These are phyloP conservation scores for Astreopora myriophthalma DNA, from an alignment of 64 coral and sea anemone genomes.

Conservation along the genomic window DNA sequence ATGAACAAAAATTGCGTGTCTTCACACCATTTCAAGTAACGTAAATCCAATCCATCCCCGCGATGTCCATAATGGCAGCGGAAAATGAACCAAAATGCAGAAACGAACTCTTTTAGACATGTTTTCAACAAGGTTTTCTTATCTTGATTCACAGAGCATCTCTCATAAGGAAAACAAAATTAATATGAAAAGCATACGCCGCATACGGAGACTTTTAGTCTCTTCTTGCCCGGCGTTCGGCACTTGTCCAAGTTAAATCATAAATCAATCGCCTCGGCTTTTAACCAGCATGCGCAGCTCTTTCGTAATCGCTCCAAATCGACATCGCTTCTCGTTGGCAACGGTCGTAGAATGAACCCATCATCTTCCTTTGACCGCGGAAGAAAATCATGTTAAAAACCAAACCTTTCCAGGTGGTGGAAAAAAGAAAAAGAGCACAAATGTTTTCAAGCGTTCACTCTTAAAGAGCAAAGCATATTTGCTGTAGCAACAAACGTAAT, in stretches of 20 bases:
- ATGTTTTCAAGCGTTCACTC: not conserved
- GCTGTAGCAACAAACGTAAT: not conserved
- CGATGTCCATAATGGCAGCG: not conserved
- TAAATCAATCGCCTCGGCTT: constrained; percentile 21
- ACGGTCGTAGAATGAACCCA: not conserved
- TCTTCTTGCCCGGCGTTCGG: not conserved
- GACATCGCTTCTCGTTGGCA: not conserved
- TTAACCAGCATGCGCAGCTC: not conserved
- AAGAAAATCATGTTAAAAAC: not conserved
- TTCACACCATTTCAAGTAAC: not conserved
- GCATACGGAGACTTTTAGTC: constrained; percentile 2
- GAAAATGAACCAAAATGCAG: not conserved
- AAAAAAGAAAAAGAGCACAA: not conserved
- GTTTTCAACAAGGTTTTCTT: not conserved
- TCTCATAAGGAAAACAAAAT: not conserved
- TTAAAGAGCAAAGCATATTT: not conserved
- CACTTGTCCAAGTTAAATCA: constrained; percentile 28
- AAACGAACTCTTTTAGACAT: not conserved
- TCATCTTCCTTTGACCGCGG: not conserved
- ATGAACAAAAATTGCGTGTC: not conserved
- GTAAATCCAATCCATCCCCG: not conserved
- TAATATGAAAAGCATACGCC: constrained; percentile 4
- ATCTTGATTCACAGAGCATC: constrained; percentile 3
- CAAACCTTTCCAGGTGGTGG: no score
- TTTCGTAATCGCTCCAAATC: not conserved